Conservation (phyloP, 2,113 vertebrate genomes). For the Antechinus flavipes region DNA sequence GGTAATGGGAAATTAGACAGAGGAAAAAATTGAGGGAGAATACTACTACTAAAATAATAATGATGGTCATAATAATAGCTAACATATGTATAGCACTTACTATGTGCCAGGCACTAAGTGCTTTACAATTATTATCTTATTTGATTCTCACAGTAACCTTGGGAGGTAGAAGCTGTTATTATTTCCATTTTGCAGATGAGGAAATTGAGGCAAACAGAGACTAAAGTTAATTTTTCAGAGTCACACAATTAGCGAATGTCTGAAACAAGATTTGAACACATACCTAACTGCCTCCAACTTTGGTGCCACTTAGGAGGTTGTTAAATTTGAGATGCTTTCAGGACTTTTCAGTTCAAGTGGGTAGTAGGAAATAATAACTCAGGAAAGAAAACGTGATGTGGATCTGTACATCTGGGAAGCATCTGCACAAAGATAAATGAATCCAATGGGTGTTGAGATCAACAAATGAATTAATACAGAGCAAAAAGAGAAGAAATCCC, state of each 20-base stretch:
- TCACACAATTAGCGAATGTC: background rate
- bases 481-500: background rate
- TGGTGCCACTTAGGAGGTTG: background rate
- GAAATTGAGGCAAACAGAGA: background rate
- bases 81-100: background rate
- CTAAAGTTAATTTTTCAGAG: background rate
- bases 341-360: background rate
- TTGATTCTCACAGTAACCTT: background rate
- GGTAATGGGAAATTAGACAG: background rate
- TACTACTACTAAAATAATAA: background rate
- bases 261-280: background rate
- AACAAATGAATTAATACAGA: background rate
- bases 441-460: background rate
- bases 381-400: background rate
- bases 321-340: background rate
- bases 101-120: background rate
- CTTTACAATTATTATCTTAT: background rate
- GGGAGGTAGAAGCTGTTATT: background rate
- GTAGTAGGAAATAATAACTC: background rate
- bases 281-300: background rate
- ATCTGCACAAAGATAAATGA: background rate
- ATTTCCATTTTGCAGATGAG: background rate
- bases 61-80: background rate
- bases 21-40: background rate
- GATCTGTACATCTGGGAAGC: background rate